Base-by-base conservation (phyloP, 2,113 vertebrate species). In the Cololabis saira region DNA sequence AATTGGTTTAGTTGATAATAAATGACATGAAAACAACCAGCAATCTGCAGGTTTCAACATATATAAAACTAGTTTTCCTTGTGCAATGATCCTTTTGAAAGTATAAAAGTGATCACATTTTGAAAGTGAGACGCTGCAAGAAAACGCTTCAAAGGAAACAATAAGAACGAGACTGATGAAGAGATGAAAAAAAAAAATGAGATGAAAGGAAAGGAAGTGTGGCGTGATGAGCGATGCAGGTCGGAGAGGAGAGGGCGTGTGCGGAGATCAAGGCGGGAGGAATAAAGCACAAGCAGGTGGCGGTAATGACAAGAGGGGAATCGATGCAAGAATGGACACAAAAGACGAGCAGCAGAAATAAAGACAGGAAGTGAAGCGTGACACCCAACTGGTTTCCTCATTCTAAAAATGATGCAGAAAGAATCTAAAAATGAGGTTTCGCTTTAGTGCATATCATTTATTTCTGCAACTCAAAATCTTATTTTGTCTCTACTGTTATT, bases 261-360 rank as follows among this genome's bases (percentile, higher is more conserved):
- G 47, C 1, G 11, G 44, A 52, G 33, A 37, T 37, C 33, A 37
- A 37, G 33, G 33, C 33, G 6, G 33, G 33, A 54, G 61, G 59
- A 59, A 75, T 1, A 40, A 71, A 76, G 41, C 49, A 13, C n/a
- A 48, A 21, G 24, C 77, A 84, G 78, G 66, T 56, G 67, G 63
- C 43, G 5, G 48, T 53, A 24, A 57, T 63, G 44, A 78, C 70
- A 52, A 27, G 48, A 70, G 50, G 18, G 3, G 33, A 37, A 53
- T 12, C 21, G 18, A 65, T 64, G 49, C 51, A 60, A 49, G 61
- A 52, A 19, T 1, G 41, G 24, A 57, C 19, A n/a, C 18, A 63
- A 67, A 73, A 58, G 48, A 66, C 14, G 42, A 73, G 30, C 10
- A 6, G 2, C 7, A 15, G 49, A 66, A 48, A 63, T 16, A 40